Conservation (phyloP, 2,888 invertebrate species). For the Coelinius sp. region DNA sequence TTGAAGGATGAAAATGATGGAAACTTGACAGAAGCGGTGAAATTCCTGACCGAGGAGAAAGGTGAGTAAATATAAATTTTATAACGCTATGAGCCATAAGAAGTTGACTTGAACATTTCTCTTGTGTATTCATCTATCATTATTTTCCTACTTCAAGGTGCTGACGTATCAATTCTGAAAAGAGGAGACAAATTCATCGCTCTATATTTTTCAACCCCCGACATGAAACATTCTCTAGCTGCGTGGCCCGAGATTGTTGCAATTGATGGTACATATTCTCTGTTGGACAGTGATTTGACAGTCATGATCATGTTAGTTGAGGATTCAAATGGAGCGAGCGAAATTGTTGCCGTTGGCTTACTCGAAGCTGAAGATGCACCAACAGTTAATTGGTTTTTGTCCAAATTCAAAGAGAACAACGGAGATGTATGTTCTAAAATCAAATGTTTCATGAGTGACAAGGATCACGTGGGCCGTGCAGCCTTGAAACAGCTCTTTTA, state of each 20-base stretch:
- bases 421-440: neutral
- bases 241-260: neutral
- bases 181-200: neutral
- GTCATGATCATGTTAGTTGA: neutral
- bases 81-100: too few species aligned
- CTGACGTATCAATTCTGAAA: too few species aligned
- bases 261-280: neutral
- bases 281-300: neutral
- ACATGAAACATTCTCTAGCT: neutral
- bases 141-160: too few species aligned
- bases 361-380: neutral
- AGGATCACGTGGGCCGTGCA: slow-evolving; percentile 28
- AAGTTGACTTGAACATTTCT: too few species aligned
- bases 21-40: too few species aligned
- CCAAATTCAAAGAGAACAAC: neutral
- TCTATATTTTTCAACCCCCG: neutral
- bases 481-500: slow-evolving; percentile 19
- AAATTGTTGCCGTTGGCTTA: neutral
- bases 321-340: neutral
- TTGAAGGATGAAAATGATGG: too few species aligned
- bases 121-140: too few species aligned
- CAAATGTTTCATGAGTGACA: slow-evolving; percentile 1
- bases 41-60: too few species aligned
- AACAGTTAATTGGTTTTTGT: neutral
- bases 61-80: too few species aligned